These are phyloP conservation scores for Eubucco bourcierii DNA, from an alignment of 2,113 vertebrate species.

Conservation along the genomic window DNA sequence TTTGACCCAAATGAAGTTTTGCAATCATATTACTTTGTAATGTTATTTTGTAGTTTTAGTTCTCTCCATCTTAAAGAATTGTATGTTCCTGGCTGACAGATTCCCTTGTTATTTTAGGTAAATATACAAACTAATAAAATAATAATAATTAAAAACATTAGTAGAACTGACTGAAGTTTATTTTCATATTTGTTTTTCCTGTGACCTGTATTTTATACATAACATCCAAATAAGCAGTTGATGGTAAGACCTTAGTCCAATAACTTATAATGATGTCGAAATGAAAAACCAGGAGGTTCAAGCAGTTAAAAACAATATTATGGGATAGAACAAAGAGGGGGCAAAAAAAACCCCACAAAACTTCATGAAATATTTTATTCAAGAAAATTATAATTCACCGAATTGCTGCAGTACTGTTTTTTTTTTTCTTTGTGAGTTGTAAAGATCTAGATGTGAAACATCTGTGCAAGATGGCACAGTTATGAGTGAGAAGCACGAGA, in stretches of 20 bases:
- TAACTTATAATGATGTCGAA: neutral
- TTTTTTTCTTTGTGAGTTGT: neutral
- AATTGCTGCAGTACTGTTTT: neutral
- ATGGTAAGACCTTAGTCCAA: neutral
- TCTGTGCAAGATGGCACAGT: neutral
- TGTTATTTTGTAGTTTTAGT: neutral
- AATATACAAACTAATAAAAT: neutral
- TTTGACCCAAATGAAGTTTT: neutral
- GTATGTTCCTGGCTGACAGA: neutral
- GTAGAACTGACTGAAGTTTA: neutral
- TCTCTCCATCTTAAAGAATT: neutral
- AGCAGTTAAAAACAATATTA: neutral
- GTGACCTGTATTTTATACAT: neutral
- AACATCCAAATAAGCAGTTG: neutral
- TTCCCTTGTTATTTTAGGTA: rapidly evolving
- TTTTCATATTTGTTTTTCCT: neutral
- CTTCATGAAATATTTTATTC: neutral
- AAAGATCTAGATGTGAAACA: neutral
- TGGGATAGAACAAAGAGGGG: neutral
- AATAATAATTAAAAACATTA: neutral
- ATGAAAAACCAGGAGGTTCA: neutral
- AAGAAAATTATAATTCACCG: neutral
- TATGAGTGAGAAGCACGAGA: constrained; percentile 23
- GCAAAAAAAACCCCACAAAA: neutral
- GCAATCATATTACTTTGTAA: neutral